phyloP scores from a whole-genome alignment of 1,140 invertebrate species.

The Solenopsis invicta region DNA sequence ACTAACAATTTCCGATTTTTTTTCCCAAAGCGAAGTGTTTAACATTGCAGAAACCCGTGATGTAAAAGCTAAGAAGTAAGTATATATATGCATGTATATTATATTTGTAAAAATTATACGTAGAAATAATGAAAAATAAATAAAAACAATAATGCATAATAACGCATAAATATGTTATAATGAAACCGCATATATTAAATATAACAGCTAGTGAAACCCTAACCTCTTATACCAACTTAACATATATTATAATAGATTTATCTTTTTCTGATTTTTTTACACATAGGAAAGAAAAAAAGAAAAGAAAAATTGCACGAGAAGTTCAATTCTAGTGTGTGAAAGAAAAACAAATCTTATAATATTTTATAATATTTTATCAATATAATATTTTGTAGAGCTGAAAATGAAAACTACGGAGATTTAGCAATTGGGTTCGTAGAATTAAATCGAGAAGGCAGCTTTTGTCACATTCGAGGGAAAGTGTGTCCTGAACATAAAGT shows the following conservation, averaged over 20 bases:
- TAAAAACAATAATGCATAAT: no score
- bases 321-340: no score
- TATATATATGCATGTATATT: background rate
- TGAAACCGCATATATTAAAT: background rate
- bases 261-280: no score
- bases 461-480: background rate
- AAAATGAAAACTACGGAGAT: background rate
- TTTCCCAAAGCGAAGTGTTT: background rate
- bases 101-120: background rate
- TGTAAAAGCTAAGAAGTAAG: background rate
- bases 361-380: background rate
- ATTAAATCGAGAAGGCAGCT: background rate
- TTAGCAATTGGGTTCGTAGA: background rate
- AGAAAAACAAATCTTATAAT: no score
- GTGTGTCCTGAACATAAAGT: conserved; percentile 19
- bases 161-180: background rate
- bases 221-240: background rate
- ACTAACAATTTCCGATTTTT: background rate
- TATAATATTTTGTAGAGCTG: conserved; percentile 2
- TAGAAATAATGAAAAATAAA: no score
- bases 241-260: background rate
- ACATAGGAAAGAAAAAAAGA: no score
- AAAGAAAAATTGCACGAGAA: no score
- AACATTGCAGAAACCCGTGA: background rate
- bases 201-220: background rate